These are phyloP conservation scores for Fragum sueziense DNA, from an alignment of 2,888 invertebrate genomes.

Conservation along the genomic window DNA sequence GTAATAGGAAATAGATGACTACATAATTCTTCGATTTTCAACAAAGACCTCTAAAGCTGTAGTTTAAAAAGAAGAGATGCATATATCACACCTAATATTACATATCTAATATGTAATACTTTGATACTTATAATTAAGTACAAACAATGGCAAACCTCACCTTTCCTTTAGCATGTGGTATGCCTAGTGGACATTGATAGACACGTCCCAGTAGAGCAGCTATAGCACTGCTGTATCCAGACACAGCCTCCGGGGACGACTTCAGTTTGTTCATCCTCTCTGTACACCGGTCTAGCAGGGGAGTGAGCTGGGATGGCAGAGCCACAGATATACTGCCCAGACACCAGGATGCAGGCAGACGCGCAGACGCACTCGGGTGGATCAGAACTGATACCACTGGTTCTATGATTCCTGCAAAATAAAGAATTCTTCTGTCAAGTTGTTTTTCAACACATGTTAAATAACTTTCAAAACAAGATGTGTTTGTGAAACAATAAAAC, in stretches of 20 bases:
- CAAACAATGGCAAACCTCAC: too few relatives aligned
- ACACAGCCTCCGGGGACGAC: slow-evolving; percentile 88
- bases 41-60: too few relatives aligned
- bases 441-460: too few relatives aligned
- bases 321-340: slow-evolving; percentile 95
- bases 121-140: too few relatives aligned
- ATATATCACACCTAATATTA: too few relatives aligned
- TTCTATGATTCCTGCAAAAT: slow-evolving; percentile 87
- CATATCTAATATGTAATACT: too few relatives aligned
- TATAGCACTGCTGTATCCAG: slow-evolving; percentile 94
- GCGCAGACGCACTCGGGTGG: slow-evolving; percentile 96
- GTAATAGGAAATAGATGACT: too few relatives aligned
- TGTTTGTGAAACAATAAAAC: too few relatives aligned
- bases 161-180: slow-evolving; percentile 98
- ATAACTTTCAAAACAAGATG: too few relatives aligned
- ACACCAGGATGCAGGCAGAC: slow-evolving; percentile 97
- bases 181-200: slow-evolving; percentile 87
- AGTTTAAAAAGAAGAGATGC: too few relatives aligned
- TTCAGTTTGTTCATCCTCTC: slow-evolving; percentile 86
- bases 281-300: slow-evolving; percentile 90
- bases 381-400: slow-evolving; percentile 92
- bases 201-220: slow-evolving; percentile 95
- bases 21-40: too few relatives aligned
- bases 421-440: too few relatives aligned
- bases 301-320: slow-evolving; percentile 96